Base-by-base conservation (phyloP, 2,113 vertebrate genomes). In the Dipodomys ordii region DNA sequence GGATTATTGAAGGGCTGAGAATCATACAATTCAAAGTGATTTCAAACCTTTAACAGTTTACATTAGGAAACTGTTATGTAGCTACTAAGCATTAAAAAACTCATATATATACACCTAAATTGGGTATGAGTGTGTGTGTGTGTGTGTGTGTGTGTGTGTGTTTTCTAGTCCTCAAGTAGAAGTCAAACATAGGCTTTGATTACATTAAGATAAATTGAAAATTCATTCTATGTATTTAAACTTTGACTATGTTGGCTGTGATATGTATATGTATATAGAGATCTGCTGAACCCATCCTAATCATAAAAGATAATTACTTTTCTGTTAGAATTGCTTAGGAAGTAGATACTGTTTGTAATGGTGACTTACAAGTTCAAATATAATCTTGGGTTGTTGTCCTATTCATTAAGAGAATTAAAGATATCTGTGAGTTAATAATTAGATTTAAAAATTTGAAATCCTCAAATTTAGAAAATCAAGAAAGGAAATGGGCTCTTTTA, bases 271-370 rank as follows among this genome's bases (percentile, higher is more conserved):
- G 49, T 91, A 62, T 71, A 87, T n/a, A 95, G 62, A 96, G 44
- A 93, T 28, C 80, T 94, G 83, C 30, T 92, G 87, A 96, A 94
- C 35, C 35, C 68, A 93, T 67, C 49, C 79, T 94, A 95, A 89
- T 95, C 64, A 91, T 78, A 95, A 79, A 95, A 57, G 18, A 88
- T 90, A 90, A 57, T 83, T 81, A 94, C 95, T 96, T 96, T 96
- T 95, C 82, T 91, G 85, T 94, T 86, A 92, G 53, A 94, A 68
- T 82, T 84, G 16, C 76, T 96, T 94, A 96, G 88, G 94, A 83
- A 84, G 79, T 91, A 92, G 88, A 72, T 44, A 81, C 92, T 83
- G 39, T 64, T 95, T 92, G 93, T 90, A 57, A 94, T 80, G 83
- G 77, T 95, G 82, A 88, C 81, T 91, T 92, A 93, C 80, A 88